Conservation (phyloP, 2,888 invertebrate genomes). For the Chloroclystis v-ata region DNA sequence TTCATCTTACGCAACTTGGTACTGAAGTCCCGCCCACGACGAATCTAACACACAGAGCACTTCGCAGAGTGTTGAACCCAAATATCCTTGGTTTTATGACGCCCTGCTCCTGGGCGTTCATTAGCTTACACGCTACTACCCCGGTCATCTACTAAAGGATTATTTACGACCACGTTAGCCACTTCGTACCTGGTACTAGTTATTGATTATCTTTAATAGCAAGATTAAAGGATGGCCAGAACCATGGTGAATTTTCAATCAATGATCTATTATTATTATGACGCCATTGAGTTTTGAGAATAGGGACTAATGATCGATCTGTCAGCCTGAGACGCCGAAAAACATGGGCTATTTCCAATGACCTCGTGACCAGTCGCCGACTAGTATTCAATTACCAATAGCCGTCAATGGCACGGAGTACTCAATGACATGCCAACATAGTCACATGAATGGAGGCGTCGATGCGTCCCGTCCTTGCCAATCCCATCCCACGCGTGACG, state of each 20-base stretch:
- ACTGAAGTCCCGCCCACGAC: slow-evolving; percentile 26
- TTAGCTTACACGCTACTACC: slow-evolving; percentile 34
- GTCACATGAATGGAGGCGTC: slow-evolving; percentile 28
- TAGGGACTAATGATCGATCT: too few relatives aligned
- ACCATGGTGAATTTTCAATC: too few relatives aligned
- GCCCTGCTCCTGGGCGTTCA: slow-evolving; percentile 31
- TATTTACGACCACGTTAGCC: too few relatives aligned
- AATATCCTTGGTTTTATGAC: slow-evolving; percentile 27
- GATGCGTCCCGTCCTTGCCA: slow-evolving; percentile 28
- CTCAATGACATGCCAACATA: slow-evolving; percentile 18
- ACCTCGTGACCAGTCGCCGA: slow-evolving; percentile 4
- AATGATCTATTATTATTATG: too few relatives aligned
- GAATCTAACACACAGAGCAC: slow-evolving; percentile 23
- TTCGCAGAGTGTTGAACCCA: slow-evolving; percentile 30
- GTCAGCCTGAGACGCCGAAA: not conserved
- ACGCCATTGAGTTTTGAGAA: too few relatives aligned
- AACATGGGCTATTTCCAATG: slow-evolving; percentile 3
- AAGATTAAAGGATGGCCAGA: too few relatives aligned
- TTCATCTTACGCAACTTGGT: slow-evolving; percentile 28
- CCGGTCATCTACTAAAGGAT: slow-evolving; percentile 32
- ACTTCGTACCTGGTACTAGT: too few relatives aligned
- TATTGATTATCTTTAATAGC: too few relatives aligned
- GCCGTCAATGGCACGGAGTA: slow-evolving; percentile 15
- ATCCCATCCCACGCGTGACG: slow-evolving; percentile 25
- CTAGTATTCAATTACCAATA: slow-evolving; percentile 11